phyloP scores from a whole-genome alignment of 2,888 invertebrate genomes.

The Helobdella robusta region DNA sequence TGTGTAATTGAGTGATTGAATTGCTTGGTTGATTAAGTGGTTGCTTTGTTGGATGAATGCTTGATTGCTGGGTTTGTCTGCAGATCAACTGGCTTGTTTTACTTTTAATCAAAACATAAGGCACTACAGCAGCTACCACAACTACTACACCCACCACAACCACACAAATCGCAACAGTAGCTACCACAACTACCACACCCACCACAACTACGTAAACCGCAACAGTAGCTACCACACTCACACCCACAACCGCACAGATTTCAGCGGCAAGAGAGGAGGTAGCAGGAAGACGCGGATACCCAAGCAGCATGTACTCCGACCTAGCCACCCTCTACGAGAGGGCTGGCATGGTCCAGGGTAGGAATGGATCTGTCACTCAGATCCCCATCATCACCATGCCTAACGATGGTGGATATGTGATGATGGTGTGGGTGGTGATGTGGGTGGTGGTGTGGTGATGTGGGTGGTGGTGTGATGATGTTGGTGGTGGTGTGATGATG shows the following conservation, averaged over 20 bases:
- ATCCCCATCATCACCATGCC: conserved; percentile 99
- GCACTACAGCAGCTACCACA: not conserved
- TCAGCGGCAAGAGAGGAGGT: conserved; percentile 99
- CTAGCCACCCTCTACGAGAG: conserved; percentile 99
- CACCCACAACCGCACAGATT: conserved; percentile 49
- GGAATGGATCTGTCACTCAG: conserved; percentile 97
- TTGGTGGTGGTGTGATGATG: no score
- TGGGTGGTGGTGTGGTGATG: no score
- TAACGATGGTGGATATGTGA: conserved; percentile 84
- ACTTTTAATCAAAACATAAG: no score
- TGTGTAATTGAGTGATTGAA: no score
- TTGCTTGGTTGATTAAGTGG: no score
- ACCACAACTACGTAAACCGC: not conserved
- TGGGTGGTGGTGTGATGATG: no score
- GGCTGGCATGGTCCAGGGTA: conserved; percentile 95
- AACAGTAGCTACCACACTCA: not conserved
- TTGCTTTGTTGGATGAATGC: no score
- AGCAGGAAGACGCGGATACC: conserved; percentile 98
- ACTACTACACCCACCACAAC: not conserved
- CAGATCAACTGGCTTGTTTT: no score
- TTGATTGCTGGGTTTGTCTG: no score
- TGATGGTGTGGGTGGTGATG: no score
- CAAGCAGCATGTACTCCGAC: conserved; percentile 99
- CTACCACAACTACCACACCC: not conserved
- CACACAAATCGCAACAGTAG: not conserved